Base-by-base conservation (phyloP, 2,113 vertebrate genomes). In the Peromyscus maniculatus region DNA sequence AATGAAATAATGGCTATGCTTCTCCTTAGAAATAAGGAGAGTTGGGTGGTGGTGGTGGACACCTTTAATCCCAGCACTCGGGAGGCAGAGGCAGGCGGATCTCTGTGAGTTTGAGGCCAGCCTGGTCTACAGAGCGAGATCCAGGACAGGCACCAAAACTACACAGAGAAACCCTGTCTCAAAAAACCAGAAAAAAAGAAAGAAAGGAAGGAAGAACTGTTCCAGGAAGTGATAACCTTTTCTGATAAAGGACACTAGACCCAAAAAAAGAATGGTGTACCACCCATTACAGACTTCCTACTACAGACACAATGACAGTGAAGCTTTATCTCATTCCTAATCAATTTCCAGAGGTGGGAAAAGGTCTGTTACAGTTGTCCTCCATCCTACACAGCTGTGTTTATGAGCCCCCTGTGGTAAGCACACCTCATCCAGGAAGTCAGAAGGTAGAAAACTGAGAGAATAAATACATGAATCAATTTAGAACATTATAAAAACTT, bases 401-500 rank as follows among this genome's bases (percentile, higher is more conserved):
- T 26, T 31, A 31, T 26, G 36, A 64, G 49, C 3, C 82, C 10
- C 10, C 67, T 79, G 15, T 17, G n/a, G 9, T 69, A 93, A 95
- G 24, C 7, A 49, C 55, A 75, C 12, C 33, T 92, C 49, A n/a
- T 22, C 69, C 7, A 64, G 22, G 43, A 96, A 57, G 31, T 17
- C 33, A 78, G 2, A 62, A 7, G 52, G 80, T 1, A 78, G 67
- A 93, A 64, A 82, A 83, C 86, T 31, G 36, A 22, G 57, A 93
- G 49, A 91, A 92, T 78, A 72, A 89, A 87, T 49, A 17, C 33
- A 55, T 5, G 82, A 90, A 94, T 49, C 33, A 90, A 71, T 66
- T 94, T 69, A 83, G 39, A 79, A 69, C 84, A 96, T 71, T 71
- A 87, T 26, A 89, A 91, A 93, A 91, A 24, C 62, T 64, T 15